These are phyloP conservation scores for Mimas tiliae DNA, from an alignment of 2,888 invertebrate genomes.

Conservation along the genomic window DNA sequence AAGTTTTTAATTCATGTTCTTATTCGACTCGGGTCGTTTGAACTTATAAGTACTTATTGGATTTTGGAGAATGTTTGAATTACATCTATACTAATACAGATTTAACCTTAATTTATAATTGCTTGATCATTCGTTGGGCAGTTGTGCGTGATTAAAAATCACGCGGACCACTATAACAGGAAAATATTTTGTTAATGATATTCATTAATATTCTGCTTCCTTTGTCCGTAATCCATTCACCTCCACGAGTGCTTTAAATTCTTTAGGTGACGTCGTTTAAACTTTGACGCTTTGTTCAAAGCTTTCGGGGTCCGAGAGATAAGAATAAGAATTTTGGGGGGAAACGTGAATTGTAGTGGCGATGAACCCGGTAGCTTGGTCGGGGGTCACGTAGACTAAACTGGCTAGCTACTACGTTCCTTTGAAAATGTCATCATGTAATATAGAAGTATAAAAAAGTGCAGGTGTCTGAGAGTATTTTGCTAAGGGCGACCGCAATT, in stretches of 20 bases:
- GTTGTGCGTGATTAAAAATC: neutral
- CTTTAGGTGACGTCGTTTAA: conserved; percentile 5
- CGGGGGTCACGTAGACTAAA: neutral
- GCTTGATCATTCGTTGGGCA: no score
- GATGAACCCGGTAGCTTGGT: neutral
- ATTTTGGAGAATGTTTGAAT: conserved; percentile 36
- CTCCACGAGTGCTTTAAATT: neutral
- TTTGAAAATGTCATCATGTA: neutral
- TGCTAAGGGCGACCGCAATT: neutral
- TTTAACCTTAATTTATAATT: neutral
- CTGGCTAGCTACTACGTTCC: neutral
- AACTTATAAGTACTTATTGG: conserved; percentile 52
- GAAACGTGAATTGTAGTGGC: neutral
- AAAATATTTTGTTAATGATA: conserved; percentile 12
- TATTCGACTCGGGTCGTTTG: conserved; percentile 43
- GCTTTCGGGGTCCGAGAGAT: neutral
- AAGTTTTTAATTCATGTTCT: conserved; percentile 64
- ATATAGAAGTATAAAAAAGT: neutral
- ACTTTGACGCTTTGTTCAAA: neutral
- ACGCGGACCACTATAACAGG: neutral
- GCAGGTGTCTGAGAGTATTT: neutral
- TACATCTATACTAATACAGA: neutral
- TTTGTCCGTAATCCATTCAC: neutral
- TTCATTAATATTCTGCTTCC: conserved; percentile 16
- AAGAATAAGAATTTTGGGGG: conserved; percentile 2